A percentile compares a stretch with the other conserved stretches of the same genome.
These are phyloP conservation scores for Rachycentron canadum DNA, from an alignment of 2,797 vertebrate species.

Conservation along the genomic window DNA sequence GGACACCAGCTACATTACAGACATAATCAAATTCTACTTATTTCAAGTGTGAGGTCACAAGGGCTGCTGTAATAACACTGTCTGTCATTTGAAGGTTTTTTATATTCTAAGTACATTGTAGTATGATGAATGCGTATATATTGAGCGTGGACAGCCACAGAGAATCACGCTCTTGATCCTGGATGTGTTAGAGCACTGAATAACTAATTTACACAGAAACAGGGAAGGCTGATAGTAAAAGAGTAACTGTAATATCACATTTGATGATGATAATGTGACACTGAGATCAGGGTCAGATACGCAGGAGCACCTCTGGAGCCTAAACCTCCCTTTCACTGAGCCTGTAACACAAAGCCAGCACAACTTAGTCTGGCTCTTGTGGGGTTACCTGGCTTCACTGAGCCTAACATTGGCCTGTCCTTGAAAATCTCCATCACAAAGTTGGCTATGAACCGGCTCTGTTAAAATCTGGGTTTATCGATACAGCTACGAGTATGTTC, in stretches of 20 bases:
- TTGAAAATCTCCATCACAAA: neutral
- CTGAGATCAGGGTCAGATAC: slow-evolving; percentile 25
- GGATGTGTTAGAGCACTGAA: slow-evolving; percentile 34
- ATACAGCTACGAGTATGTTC: neutral
- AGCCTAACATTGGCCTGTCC: neutral
- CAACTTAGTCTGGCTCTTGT: neutral
- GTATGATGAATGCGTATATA: slow-evolving; percentile 52
- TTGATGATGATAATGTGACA: slow-evolving; percentile 24
- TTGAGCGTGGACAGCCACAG: slow-evolving; percentile 3
- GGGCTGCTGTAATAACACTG: slow-evolving; percentile 62
- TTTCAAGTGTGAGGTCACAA: slow-evolving; percentile 68
- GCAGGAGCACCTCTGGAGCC: slow-evolving; percentile 5
- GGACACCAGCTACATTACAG: slow-evolving; percentile 75
- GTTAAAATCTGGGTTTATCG: neutral
- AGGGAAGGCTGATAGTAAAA: slow-evolving; percentile 17
- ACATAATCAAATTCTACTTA: slow-evolving; percentile 81
- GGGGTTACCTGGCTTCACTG: slow-evolving; percentile 1
- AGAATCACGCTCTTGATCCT: slow-evolving; percentile 53
- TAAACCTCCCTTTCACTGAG: neutral
- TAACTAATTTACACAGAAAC: slow-evolving; percentile 36
- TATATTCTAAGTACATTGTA: slow-evolving; percentile 25
- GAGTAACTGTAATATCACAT: slow-evolving; percentile 18
- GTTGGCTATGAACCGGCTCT: neutral
- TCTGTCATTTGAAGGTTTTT: slow-evolving; percentile 51
- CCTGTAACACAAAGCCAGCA: neutral